Base-by-base conservation (phyloP, 2,797 vertebrate genomes). In the Glyptemys insculpta region DNA sequence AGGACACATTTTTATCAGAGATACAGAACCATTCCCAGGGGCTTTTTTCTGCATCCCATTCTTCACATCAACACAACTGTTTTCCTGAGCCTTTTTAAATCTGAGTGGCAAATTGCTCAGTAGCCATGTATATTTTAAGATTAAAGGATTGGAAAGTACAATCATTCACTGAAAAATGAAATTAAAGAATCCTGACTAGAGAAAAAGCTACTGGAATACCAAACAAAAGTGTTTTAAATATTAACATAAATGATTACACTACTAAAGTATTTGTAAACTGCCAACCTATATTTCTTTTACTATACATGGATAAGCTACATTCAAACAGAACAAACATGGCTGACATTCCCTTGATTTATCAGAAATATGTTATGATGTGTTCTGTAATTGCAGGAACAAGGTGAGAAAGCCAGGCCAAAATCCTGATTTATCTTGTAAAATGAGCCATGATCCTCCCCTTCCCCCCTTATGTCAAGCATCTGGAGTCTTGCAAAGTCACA, bases 1-100 rank as follows among this genome's bases (percentile, higher is more conserved):
- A 19, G 88, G 14, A 25, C 59, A 85, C 89, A 76, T 76, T 29
- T 89, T 89, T 87, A 80, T 89, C 86, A 95, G 93, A 89, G 52
- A 93, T 83, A 85, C 12, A 92, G 83, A 87, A 87, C 19, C 41
- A 85, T 95, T 92, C 8, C 34, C 76, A 79, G 94, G 86, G 49
- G 65, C 3, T 25, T 44, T 18, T 29, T 81, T 7, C 6, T 56
- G 34, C n/a, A 0, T 0, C 0, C 85, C 80, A 85, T 86, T 93
- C 5, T 3, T 95, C 91, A 92, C 87, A 83, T 90, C 96, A 85
- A 93, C 93, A 96, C 79, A 95, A 95, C 86, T 57, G 92, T 68
- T 68, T 83, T 31, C 91, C 88, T 93, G 79, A 96, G 49, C 0
- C 76, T 90, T 79, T 78, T 92, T 93, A 96, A 97, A 94, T 95